Evolutionary conservation across 2,888 invertebrate genomes (phyloP), one percentile per base, ranked within the genome.

Genomic region (Tricholauxania praeusta): DNA sequence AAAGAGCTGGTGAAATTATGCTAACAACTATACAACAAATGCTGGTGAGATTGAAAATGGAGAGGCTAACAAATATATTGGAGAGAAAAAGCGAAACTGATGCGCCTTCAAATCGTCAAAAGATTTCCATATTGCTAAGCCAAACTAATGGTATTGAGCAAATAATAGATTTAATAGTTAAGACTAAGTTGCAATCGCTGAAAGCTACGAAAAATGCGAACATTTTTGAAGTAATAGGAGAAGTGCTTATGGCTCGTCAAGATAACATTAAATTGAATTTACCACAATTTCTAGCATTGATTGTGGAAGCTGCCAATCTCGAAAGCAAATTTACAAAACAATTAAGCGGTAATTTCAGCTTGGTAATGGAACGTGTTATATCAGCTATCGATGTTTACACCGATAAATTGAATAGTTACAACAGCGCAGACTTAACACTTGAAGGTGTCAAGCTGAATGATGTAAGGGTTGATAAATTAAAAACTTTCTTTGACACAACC

Each of bases 401-500:
- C 47, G 70, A 70, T 1, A 15, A 32, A 15, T 22, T 63, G 52
- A 47, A 51, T 47, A 22, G 15, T 55, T 92, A 93, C 88, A 90
- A 89, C 64, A 86, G 84, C 59, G 89, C 91, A 73, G 90, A 92
- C 74, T 85, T 93, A 47, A 80, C 89, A 66, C n/a, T 53, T 8
- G 57, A 90, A 22, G 90, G 90, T 19, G 91, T 93, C 12, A 84
- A 85, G 39, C 89, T 93, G 74, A 85, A 90, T 72, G 89, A 89
- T 72, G 89, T 93, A 6, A 88, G 90, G 1, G 89, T 91, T 69
- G 91, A 91, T 76, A 90, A 90, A 72, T 85, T 94, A 28, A 85
- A 90, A 32, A 93, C 94, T 12, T 92, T 89, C 88, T 92, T 92
- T 83, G 92, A 92, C 75, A 80, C 91, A 64, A 89, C 88, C 80